Percentiles rank a stretch among this genome's conserved stretches.
Conservation (phyloP, 2,113 vertebrate species). For the Arothron firmamentum region DNA sequence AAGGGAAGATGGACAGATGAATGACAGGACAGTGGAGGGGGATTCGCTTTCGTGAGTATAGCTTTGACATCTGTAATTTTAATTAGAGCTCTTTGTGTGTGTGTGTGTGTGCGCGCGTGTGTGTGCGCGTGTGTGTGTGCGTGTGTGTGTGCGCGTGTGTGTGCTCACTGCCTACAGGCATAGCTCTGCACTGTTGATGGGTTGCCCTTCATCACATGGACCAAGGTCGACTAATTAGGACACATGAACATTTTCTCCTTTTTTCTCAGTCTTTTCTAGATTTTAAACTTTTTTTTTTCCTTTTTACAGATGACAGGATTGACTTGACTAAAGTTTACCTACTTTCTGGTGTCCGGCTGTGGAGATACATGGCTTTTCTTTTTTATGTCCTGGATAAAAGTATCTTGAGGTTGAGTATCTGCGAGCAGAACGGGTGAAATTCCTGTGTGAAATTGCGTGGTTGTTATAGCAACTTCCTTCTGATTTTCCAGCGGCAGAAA, state of each 20-base stretch:
- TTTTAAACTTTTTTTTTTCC: conserved; percentile 15
- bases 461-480: conserved; percentile 1
- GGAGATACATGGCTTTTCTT: conserved; percentile 31
- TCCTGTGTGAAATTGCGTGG: conserved; percentile 7
- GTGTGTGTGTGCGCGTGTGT: conserved; percentile 10
- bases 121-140: conserved; percentile 28
- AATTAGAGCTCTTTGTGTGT: conserved; percentile 50
- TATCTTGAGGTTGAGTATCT: conserved; percentile 16
- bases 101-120: conserved; percentile 2
- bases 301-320: conserved; percentile 9
- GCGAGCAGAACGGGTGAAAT: conserved; percentile 21
- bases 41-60: conserved; percentile 47
- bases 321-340: background rate
- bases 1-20: conserved; percentile 26
- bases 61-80: conserved; percentile 59
- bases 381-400: conserved; percentile 43
- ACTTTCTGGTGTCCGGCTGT: conserved; percentile 2
- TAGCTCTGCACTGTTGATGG: conserved; percentile 43
- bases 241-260: conserved; percentile 29
- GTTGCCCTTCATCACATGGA: conserved; percentile 53
- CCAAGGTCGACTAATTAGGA: conserved; percentile 59
- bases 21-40: conserved; percentile 29
- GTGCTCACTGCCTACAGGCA: conserved; percentile 52
- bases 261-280: too few species aligned
- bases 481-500: background rate